Percentiles rank a stretch among this genome's conserved stretches.
Evolutionary conservation across 2,888 invertebrate species (phyloP).

Genomic region (Coleophora flavipennella): DNA sequence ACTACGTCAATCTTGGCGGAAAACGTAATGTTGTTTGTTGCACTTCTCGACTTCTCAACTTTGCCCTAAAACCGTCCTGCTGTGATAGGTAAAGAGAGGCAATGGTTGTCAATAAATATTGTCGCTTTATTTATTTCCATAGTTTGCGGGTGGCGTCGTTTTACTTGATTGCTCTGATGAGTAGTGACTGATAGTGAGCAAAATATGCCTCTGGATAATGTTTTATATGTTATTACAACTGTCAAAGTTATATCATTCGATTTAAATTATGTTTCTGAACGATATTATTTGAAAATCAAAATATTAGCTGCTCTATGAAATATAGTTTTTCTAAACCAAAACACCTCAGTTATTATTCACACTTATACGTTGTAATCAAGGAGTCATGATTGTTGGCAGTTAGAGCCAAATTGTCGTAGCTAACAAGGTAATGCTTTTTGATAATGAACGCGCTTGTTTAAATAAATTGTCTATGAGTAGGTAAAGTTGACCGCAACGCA

Average conservation of each 20-base stretch:
- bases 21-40: slow-evolving; percentile 19
- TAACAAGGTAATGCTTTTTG: slow-evolving; percentile 41
- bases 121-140: slow-evolving; percentile 33
- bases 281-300: too few relatives aligned
- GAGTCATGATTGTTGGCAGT: slow-evolving; percentile 23
- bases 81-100: slow-evolving; percentile 48
- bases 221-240: background rate
- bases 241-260: too few relatives aligned
- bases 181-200: slow-evolving; percentile 8
- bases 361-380: slow-evolving; percentile 22
- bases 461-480: slow-evolving; percentile 27
- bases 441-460: slow-evolving; percentile 39
- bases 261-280: too few relatives aligned
- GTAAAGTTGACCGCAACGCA: slow-evolving; percentile 20
- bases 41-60: slow-evolving; percentile 42
- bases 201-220: slow-evolving; percentile 1
- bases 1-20: background rate
- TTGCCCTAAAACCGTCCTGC: slow-evolving; percentile 50
- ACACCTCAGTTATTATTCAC: slow-evolving; percentile 9
- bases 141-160: slow-evolving; percentile 26
- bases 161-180: slow-evolving; percentile 25
- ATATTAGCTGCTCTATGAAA: background rate
- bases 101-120: slow-evolving; percentile 46
- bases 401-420: slow-evolving; percentile 14
- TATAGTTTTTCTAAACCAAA: background rate